Evolutionary conservation across 1,140 invertebrate genomes (phyloP).

Genomic region (Calephelis nemesis): DNA sequence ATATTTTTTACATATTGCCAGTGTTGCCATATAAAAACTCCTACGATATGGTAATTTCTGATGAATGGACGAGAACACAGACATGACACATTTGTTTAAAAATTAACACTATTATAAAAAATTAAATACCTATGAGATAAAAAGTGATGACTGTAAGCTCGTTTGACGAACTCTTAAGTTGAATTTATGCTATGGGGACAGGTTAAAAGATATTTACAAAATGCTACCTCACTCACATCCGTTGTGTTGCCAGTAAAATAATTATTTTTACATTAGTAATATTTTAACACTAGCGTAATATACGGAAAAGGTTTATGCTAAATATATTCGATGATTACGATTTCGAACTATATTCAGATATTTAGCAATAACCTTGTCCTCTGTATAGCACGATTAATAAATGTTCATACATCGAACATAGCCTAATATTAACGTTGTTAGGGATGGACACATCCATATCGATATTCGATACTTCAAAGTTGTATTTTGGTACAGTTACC

Average conservation of each 20-base stretch:
- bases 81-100: conserved; percentile 68
- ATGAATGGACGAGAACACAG: conserved; percentile 50
- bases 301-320: conserved; percentile 26
- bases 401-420: conserved; percentile 10
- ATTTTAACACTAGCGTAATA: conserved; percentile 31
- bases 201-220: conserved; percentile 73
- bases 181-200: conserved; percentile 74
- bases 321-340: neutral
- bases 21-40: conserved; percentile 55
- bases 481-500: conserved; percentile 8
- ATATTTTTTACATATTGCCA: conserved; percentile 35
- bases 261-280: conserved; percentile 23
- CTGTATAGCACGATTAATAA: conserved; percentile 11
- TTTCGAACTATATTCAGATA: neutral
- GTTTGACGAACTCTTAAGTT: conserved; percentile 51
- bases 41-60: conserved; percentile 38
- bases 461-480: conserved; percentile 3
- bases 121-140: conserved; percentile 78
- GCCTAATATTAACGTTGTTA: conserved; percentile 12
- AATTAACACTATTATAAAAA: conserved; percentile 71
- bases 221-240: conserved; percentile 64
- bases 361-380: conserved; percentile 3
- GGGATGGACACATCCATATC: conserved; percentile 5
- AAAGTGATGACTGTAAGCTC: conserved; percentile 68
- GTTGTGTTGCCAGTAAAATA: conserved; percentile 48